phyloP scores from a whole-genome alignment of 2,888 invertebrate species.

The Apocheima hispidaria region DNA sequence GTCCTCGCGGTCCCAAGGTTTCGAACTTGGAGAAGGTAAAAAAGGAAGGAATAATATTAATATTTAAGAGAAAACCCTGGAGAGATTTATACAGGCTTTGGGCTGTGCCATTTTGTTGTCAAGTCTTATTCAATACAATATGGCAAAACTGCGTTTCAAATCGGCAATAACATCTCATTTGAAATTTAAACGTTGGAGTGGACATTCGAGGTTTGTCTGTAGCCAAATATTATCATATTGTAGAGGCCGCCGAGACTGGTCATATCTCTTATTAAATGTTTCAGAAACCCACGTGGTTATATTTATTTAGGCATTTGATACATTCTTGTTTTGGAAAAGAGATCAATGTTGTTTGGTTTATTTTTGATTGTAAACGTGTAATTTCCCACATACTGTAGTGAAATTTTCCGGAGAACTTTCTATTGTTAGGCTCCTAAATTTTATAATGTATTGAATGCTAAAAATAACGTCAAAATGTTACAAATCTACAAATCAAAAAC shows the following conservation, averaged over 20 bases:
- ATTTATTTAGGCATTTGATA: constrained; percentile 24
- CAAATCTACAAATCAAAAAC: no score
- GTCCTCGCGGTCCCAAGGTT: no score
- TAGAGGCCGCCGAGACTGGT: constrained; percentile 59
- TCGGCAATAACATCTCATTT: constrained; percentile 18
- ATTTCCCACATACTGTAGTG: no score
- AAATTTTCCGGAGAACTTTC: no score
- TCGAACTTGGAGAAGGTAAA: no score
- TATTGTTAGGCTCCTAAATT: no score
- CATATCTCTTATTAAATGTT: constrained; percentile 10
- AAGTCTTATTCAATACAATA: not conserved
- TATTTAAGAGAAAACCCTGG: no score
- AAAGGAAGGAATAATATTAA: no score
- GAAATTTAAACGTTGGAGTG: constrained; percentile 45
- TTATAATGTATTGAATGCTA: no score
- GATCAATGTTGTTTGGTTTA: constrained; percentile 34
- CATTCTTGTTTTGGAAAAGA: constrained; percentile 39
- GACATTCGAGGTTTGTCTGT: constrained; percentile 53
- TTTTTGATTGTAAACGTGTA: constrained; percentile 2
- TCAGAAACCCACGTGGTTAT: constrained; percentile 37
- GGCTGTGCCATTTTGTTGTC: no score
- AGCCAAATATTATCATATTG: constrained; percentile 62
- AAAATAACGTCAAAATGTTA: no score
- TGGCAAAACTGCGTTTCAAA: constrained; percentile 21
- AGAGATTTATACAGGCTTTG: no score